Percentiles rank a stretch among this genome's conserved stretches.
phyloP scores from a whole-genome alignment of 2,113 vertebrate genomes.

The Isichthys henryi region DNA sequence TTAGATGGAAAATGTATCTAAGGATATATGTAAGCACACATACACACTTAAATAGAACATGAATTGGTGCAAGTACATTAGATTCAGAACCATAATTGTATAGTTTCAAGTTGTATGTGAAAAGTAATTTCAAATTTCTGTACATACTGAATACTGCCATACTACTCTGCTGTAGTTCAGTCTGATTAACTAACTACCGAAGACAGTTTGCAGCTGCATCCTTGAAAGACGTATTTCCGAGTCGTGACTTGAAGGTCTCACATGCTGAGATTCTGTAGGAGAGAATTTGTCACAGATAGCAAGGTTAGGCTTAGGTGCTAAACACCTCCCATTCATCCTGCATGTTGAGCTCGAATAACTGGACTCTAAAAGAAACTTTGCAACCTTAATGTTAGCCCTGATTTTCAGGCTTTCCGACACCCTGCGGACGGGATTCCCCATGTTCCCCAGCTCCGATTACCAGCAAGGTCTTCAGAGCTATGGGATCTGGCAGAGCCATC shows the following conservation, averaged over 20 bases:
- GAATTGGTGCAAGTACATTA: not conserved
- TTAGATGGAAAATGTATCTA: not conserved
- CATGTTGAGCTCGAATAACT: not conserved
- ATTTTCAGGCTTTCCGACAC: no score
- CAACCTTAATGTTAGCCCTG: no score
- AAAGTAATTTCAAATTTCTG: not conserved
- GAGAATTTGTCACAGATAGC: not conserved
- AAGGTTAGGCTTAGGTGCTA: not conserved
- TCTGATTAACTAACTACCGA: not conserved
- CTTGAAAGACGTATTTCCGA: not conserved
- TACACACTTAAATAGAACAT: not conserved
- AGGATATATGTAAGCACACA: not conserved
- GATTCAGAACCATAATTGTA: not conserved
- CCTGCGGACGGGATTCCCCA: no score
- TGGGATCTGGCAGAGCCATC: no score
- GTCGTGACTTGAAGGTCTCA: not conserved
- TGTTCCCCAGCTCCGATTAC: no score
- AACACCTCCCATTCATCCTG: not conserved
- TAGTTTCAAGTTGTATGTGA: not conserved
- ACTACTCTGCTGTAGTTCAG: not conserved
- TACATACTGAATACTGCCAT: not conserved
- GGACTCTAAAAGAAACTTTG: no score
- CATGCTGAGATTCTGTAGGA: not conserved
- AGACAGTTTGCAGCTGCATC: not conserved
- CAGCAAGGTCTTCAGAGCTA: no score